Conservation (phyloP, 2,113 vertebrate species). For the Rhizomys pruinosus region DNA sequence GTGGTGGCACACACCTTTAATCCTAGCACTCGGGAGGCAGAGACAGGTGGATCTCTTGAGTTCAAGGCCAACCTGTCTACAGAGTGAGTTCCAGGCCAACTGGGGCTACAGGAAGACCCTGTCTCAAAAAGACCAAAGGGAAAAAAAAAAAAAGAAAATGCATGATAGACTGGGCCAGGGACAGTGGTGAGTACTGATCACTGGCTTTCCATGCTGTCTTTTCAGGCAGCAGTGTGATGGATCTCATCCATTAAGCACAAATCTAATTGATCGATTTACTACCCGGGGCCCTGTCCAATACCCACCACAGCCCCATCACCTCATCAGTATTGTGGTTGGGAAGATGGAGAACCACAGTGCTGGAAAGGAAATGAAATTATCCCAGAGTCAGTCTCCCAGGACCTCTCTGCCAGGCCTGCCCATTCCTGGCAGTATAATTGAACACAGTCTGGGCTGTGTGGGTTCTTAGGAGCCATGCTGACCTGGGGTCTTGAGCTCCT, state of each 20-base stretch:
- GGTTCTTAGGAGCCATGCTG: no score
- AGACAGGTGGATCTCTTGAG: no score
- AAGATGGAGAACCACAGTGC: slow-evolving; percentile 12
- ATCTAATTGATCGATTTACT: slow-evolving; percentile 65
- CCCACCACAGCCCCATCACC: not conserved
- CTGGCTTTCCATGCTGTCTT: not conserved
- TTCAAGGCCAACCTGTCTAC: no score
- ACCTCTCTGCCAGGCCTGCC: not conserved
- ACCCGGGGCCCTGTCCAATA: slow-evolving; percentile 71
- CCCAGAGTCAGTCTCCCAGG: not conserved
- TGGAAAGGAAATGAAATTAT: not conserved
- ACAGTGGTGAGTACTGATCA: not conserved
- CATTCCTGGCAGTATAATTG: not conserved
- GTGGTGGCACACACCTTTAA: no score
- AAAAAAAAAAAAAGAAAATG: no score
- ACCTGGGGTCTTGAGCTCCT: not conserved
- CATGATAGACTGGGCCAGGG: not conserved
- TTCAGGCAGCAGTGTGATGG: slow-evolving; percentile 37
- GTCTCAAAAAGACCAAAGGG: no score
- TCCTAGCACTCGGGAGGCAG: no score
- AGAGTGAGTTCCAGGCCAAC: no score
- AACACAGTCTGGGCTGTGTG: not conserved
- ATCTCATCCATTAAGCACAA: slow-evolving; percentile 70
- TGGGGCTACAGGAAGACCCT: no score
- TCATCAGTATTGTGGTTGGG: slow-evolving; percentile 28